Conservation (phyloP, 2,888 invertebrate species). For the Xanthorhoe designata region DNA sequence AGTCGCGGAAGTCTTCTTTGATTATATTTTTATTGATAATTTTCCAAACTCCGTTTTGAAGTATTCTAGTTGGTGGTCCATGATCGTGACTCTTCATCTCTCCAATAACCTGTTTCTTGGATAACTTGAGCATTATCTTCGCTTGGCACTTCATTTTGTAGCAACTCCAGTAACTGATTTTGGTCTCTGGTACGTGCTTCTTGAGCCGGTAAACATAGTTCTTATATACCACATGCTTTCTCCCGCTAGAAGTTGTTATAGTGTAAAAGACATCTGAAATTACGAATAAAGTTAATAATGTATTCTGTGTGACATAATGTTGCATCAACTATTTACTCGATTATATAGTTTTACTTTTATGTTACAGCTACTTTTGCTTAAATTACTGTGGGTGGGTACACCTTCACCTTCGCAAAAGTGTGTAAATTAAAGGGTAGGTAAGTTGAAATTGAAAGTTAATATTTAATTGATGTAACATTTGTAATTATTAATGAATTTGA, state of each 20-base stretch:
- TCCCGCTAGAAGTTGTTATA: background rate
- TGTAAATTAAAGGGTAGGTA: no score
- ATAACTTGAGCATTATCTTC: slow-evolving; percentile 13
- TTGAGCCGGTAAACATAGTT: slow-evolving; percentile 14
- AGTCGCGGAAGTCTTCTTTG: background rate
- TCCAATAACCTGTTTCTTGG: slow-evolving; percentile 11
- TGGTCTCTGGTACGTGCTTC: slow-evolving; percentile 7
- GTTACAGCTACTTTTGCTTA: no score
- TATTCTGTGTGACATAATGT: background rate
- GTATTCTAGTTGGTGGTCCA: slow-evolving; percentile 11
- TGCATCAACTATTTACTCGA: no score
- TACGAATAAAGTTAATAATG: background rate
- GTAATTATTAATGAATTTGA: no score
- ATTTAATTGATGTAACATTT: no score
- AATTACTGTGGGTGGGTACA: no score
- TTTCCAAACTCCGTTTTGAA: slow-evolving; percentile 10
- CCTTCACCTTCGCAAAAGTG: no score
- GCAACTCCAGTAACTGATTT: slow-evolving; percentile 19
- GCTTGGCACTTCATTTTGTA: slow-evolving; percentile 15
- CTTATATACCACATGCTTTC: slow-evolving; percentile 13
- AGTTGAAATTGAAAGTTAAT: no score
- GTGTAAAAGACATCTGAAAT: slow-evolving; percentile 6
- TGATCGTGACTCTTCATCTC: slow-evolving; percentile 10
- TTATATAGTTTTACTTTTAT: no score
- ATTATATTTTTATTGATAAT: slow-evolving; percentile 8